A percentile compares a stretch with the other conserved stretches of the same genome.
These are phyloP conservation scores for Anthoscopus minutus DNA, from an alignment of 2,113 vertebrate species.

Conservation along the genomic window DNA sequence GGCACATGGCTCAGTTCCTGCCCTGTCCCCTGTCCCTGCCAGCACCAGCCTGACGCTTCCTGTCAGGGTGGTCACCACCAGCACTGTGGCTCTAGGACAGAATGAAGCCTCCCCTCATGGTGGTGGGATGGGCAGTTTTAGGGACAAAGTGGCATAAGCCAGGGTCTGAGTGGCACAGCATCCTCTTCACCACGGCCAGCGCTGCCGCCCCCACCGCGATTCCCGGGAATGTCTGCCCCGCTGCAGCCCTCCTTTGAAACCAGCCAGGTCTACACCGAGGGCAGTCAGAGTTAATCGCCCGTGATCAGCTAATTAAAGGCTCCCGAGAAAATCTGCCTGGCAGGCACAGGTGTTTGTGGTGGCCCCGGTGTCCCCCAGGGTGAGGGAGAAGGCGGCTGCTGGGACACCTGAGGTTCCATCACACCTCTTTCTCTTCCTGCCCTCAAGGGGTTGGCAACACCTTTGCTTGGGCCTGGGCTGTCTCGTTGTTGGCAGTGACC, in stretches of 20 bases:
- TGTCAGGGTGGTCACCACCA: neutral
- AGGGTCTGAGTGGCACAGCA: neutral
- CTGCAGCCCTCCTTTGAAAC: neutral
- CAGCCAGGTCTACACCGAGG: neutral
- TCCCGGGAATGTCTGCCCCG: neutral
- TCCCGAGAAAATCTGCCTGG: constrained; percentile 42
- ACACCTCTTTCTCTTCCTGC: neutral
- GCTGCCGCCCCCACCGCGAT: rapidly evolving
- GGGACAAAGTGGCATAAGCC: neutral
- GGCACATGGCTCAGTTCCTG: neutral
- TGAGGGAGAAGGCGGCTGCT: neutral
- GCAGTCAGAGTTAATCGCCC: constrained; percentile 63
- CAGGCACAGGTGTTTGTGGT: neutral
- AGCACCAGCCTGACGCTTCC: neutral
- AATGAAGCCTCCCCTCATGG: neutral
- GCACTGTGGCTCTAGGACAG: neutral
- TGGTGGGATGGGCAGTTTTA: neutral
- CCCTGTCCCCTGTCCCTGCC: neutral
- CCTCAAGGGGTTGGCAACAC: neutral
- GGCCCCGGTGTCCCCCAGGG: neutral
- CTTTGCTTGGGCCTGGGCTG: neutral
- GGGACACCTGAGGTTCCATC: neutral
- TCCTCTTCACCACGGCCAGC: neutral
- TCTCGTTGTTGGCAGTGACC: neutral
- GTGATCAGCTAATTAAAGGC: constrained; percentile 35